Conservation (phyloP, 2,797 vertebrate species). For the Brachyalestes nurse region DNA sequence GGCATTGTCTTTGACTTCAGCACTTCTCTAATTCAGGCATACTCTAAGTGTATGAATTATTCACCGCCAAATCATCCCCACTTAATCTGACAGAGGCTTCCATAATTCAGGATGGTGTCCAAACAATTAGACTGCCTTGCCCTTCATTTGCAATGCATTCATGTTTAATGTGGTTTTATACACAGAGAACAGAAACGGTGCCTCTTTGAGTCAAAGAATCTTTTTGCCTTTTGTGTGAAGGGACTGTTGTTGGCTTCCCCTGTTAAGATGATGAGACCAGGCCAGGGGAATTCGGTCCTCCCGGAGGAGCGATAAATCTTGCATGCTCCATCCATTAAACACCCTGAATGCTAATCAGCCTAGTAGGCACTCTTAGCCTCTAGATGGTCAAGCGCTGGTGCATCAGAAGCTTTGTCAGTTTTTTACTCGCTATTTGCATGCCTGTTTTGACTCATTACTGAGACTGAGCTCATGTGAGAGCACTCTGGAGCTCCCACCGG, state of each 20-base stretch:
- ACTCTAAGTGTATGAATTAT: conserved; percentile 72
- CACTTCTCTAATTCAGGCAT: conserved; percentile 61
- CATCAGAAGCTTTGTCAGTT: conserved; percentile 8
- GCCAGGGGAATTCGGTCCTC: conserved; percentile 33
- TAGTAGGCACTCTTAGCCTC: conserved; percentile 20
- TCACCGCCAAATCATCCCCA: conserved; percentile 70
- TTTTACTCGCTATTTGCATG: conserved; percentile 18
- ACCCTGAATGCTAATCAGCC: conserved; percentile 28
- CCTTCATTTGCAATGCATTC: conserved; percentile 73
- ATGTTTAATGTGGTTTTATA: conserved; percentile 76
- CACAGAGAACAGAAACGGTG: conserved; percentile 47
- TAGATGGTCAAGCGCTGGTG: conserved; percentile 16
- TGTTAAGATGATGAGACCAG: conserved; percentile 39
- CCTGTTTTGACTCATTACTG: conserved; percentile 33
- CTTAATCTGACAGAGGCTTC: conserved; percentile 76
- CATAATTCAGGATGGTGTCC: conserved; percentile 75
- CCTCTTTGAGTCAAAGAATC: conserved; percentile 39
- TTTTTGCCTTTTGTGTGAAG: conserved; percentile 28
- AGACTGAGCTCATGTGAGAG: conserved; percentile 3
- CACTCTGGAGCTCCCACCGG: neutral
- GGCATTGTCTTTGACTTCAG: conserved; percentile 19
- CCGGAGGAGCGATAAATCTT: conserved; percentile 51
- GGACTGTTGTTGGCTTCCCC: conserved; percentile 39
- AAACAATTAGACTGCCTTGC: conserved; percentile 76
- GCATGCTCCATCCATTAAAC: conserved; percentile 37